Percentiles rank a stretch among this genome's conserved stretches.
phyloP scores from a whole-genome alignment of 2,113 vertebrate genomes.

The Morone saxatilis region DNA sequence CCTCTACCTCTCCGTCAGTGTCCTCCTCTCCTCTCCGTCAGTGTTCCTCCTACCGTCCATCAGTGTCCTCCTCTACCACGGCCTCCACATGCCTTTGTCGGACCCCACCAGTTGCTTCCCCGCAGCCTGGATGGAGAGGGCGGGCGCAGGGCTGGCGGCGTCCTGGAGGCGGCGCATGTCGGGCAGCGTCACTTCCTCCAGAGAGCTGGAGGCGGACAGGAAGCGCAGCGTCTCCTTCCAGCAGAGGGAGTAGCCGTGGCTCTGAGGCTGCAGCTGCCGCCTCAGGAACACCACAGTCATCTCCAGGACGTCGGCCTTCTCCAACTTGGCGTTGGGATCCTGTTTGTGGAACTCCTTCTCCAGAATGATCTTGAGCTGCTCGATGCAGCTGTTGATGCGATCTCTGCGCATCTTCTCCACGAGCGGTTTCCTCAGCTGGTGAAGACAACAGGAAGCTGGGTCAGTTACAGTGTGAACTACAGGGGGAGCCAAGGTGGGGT shows the following conservation, averaged over 20 bases:
- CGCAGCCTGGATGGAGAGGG: constrained; percentile 35
- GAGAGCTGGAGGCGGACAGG: constrained; percentile 81
- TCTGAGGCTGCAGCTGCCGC: constrained; percentile 75
- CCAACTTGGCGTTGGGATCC: constrained; percentile 87
- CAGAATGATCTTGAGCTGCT: constrained; percentile 81
- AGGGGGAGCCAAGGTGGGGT: no score
- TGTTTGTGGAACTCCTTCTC: constrained; percentile 86
- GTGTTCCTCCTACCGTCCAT: no score
- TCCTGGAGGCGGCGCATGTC: constrained; percentile 47
- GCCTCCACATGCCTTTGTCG: constrained; percentile 82
- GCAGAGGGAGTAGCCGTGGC: constrained; percentile 67
- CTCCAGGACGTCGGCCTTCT: constrained; percentile 87
- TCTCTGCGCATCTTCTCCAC: constrained; percentile 89
- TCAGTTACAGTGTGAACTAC: constrained; percentile 15
- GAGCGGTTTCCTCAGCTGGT: constrained; percentile 86
- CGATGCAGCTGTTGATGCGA: constrained; percentile 83
- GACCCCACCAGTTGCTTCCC: constrained; percentile 64
- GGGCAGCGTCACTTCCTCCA: constrained; percentile 60
- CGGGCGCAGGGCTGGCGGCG: not conserved
- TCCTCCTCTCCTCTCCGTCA: no score
- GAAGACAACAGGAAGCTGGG: not conserved
- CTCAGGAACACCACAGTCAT: constrained; percentile 87
- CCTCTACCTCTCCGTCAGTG: no score
- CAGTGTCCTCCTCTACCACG: constrained; percentile 80
- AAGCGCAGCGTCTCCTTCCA: constrained; percentile 80